Base-by-base conservation (phyloP, 2,113 vertebrate species). In the Lycaon pictus region DNA sequence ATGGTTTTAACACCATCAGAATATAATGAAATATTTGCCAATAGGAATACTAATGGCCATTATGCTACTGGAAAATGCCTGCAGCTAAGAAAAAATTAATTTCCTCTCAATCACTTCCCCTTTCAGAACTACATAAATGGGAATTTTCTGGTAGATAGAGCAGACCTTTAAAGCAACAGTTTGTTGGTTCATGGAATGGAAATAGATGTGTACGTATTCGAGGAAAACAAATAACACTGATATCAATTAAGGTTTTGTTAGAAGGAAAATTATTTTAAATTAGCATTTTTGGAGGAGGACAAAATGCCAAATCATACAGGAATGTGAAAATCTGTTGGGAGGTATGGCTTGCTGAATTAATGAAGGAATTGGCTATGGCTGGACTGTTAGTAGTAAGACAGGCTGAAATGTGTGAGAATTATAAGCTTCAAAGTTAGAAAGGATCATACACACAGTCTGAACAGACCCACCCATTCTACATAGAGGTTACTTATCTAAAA, bases 1-100 rank as follows among this genome's bases (percentile, higher is more conserved):
- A 84, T 91, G 8, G 0, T 81, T 96, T 92, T n/a, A 82, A 72
- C 20, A 29, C 7, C 91, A 12, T 86, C 32, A 83, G 60, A 87
- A 90, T 43, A 60, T 89, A 53, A 76, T 55, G 16, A 96, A 89
- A 95, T 81, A 11, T 85, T 71, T 96, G 25, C 32, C 71, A 92
- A 62, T 17, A 97, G 13, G 16, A 85, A 88, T 92, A 95, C 85
- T 88, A 71, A 93, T 84, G 29, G 56, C 8, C 7, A 51, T 32
- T 80, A 65, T 35, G 13, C 9, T 90, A 67, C 60, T 80, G 25
- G 10, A 69, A 96, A 95, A 69, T 84, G n/a, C 69, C 11, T 74
- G 13, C 11, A 90, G 48, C 60, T 86, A 90, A 96, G n/a, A 74
- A 51, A 81, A 92, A 77, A 48, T n/a, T 22, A 63, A 86, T 87